phyloP scores from a whole-genome alignment of 2,797 vertebrate species.

The Macropus fuliginosus region DNA sequence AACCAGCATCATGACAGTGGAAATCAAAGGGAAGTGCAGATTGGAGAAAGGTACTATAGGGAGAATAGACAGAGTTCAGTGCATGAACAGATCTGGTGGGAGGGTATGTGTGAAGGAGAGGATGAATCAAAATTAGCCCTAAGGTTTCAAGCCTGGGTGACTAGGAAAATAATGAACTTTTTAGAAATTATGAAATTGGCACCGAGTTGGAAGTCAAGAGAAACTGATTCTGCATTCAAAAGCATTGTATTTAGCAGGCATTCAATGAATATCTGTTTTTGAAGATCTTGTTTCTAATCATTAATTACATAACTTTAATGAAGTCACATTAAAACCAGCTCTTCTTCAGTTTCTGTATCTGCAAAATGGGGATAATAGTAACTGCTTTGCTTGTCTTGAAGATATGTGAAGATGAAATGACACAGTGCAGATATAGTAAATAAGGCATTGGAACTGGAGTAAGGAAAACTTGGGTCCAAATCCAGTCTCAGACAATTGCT shows the following conservation, averaged over 20 bases:
- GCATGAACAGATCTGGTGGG: background rate
- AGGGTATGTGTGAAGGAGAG: background rate
- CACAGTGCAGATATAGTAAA: background rate
- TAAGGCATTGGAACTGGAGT: background rate
- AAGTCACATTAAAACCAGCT: background rate
- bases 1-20: background rate
- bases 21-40: background rate
- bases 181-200: background rate
- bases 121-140: background rate
- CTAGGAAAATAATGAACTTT: background rate
- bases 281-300: background rate
- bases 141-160: background rate
- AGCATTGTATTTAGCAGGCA: background rate
- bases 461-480: background rate
- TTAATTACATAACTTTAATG: background rate
- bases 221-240: background rate
- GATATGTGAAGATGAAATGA: background rate
- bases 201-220: background rate
- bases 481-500: background rate
- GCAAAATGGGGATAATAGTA: background rate
- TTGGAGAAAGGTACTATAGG: background rate
- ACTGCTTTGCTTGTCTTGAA: background rate
- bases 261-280: background rate
- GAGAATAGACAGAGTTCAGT: background rate
- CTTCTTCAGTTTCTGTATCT: background rate